Base-by-base conservation (phyloP, 2,113 vertebrate genomes). In the Corydoras sp. region DNA sequence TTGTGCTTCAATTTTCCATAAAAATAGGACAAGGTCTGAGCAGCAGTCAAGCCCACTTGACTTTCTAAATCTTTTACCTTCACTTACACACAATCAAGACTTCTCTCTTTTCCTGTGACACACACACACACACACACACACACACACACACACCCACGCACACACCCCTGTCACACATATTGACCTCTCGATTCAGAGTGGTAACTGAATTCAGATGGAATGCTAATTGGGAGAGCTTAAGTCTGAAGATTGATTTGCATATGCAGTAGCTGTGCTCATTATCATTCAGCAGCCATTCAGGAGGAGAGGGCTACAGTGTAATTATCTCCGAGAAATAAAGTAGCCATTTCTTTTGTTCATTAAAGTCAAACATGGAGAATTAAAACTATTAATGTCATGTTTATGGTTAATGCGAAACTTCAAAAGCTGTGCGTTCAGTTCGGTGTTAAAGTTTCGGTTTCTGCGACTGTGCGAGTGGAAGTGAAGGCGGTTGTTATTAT, bases 201-300 rank as follows among this genome's bases (percentile, higher is more conserved):
- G 79, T 83, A 85, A 81, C 81, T 76, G 88, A 88, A 88, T 90
- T 88, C 88, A 88, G 87, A 91, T 90, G 86, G 83, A 87, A 89
- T 90, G 86, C 86, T 87, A 90, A 91, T 82, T 71, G 32, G 12
- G 10, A 66, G 35, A 51, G 54, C 61, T 68, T 14, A 62, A 59
- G 14, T n/a, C 61, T 62, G 31, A 79, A 81, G 79, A 83, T 86
- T 82, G 83, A 73, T 83, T 86, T 82, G 80, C 72, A 79, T 73
- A 71, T 60, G 75, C 80, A 82, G 83, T 75, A 84, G 80, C 84
- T 74, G 79, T 72, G 69, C 81, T 86, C 85, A 80, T 85, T 87
- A 83, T 78, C 73, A 76, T 79, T 82, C 80, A 76, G 70, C 74
- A 72, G 77, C 76, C 79, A 77, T 77, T 75, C 69, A 67, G 66